phyloP scores from a whole-genome alignment of 2,888 invertebrate genomes.

The Meteorus cinctellus region DNA sequence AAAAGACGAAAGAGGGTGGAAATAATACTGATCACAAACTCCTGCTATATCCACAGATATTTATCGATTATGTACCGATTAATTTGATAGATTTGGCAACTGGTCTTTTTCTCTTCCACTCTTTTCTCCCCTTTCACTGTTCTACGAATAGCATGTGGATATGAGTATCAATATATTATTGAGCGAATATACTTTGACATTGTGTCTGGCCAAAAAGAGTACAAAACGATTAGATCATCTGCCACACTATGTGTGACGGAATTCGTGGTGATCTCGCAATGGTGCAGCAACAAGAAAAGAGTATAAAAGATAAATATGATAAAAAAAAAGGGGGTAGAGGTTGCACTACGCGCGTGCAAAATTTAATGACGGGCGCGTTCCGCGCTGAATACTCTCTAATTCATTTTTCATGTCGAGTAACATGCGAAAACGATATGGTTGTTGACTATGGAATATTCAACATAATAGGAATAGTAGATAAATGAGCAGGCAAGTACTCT shows the following conservation, averaged over 20 bases:
- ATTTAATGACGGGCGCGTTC: constrained; percentile 44
- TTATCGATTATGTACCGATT: neutral
- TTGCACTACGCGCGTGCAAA: constrained; percentile 32
- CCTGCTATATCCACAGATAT: constrained; percentile 10
- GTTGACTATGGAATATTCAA: neutral
- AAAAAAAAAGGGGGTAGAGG: constrained; percentile 28
- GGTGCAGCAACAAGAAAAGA: constrained; percentile 11
- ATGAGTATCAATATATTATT: too few relatives aligned
- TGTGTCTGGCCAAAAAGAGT: too few relatives aligned
- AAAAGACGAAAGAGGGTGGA: constrained; percentile 11
- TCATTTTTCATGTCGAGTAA: constrained; percentile 40
- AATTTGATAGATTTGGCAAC: neutral
- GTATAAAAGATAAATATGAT: neutral
- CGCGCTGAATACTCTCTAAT: constrained; percentile 37
- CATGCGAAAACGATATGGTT: constrained; percentile 28
- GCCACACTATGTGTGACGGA: neutral
- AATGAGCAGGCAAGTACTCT: neutral
- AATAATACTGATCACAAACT: constrained; percentile 41
- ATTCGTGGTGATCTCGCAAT: neutral
- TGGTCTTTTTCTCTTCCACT: neutral
- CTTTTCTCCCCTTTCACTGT: neutral
- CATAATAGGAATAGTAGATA: neutral
- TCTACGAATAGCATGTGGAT: neutral
- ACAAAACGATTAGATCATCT: too few relatives aligned
- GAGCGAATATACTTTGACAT: too few relatives aligned